These are phyloP conservation scores for Coilia nasus DNA, from an alignment of 2,797 vertebrate genomes.

Conservation along the genomic window DNA sequence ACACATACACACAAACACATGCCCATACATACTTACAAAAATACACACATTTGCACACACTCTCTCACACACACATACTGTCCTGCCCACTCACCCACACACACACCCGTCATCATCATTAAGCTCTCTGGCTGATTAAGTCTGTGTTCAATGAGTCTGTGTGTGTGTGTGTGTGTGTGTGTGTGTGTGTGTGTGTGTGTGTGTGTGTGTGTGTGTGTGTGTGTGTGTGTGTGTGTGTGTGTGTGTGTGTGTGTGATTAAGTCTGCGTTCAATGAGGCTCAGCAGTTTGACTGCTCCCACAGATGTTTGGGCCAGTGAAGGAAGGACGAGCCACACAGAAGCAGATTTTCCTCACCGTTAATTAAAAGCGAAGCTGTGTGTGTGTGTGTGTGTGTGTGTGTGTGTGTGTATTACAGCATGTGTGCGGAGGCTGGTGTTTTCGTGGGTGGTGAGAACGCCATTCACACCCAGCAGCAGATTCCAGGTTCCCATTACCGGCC, in stretches of 20 bases:
- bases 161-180: no score
- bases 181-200: no score
- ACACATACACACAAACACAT: background rate
- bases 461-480: constrained; percentile 29
- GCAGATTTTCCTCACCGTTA: constrained; percentile 46
- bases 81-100: background rate
- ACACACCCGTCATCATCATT: background rate
- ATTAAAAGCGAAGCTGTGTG: constrained; percentile 56
- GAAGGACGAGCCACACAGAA: constrained; percentile 36
- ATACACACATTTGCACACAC: background rate
- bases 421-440: constrained; percentile 34
- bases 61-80: background rate
- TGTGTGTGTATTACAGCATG: background rate
- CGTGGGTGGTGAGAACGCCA: constrained; percentile 29
- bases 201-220: no score
- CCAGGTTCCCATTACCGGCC: constrained; percentile 39
- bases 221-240: no score
- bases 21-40: background rate
- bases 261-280: constrained; percentile 48
- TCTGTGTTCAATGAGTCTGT: constrained; percentile 43
- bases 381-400: constrained; percentile 41
- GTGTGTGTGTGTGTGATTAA: constrained; percentile 6
- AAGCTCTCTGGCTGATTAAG: constrained; percentile 21
- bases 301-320: constrained; percentile 49
- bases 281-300: constrained; percentile 36